A percentile compares a stretch with the other conserved stretches of the same genome.
Evolutionary conservation across 2,113 vertebrate genomes (phyloP).

Genomic region (Menidia beryllina): DNA sequence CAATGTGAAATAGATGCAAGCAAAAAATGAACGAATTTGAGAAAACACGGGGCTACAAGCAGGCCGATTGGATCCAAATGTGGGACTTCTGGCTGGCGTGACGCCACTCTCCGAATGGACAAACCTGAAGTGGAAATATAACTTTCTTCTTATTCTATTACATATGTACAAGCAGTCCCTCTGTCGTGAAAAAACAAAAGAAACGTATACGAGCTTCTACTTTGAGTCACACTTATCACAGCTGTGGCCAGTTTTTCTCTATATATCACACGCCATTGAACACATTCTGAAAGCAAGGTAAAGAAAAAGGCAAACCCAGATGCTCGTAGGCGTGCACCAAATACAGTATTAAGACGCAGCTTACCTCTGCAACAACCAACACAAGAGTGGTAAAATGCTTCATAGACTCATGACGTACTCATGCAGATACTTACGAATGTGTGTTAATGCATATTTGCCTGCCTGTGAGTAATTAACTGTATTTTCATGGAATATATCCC

Average conservation of each 20-base stretch:
- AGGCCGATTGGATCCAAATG: conserved; percentile 10
- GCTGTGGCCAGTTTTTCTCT: conserved; percentile 79
- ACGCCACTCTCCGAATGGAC: conserved; percentile 32
- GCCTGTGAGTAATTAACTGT: conserved; percentile 51
- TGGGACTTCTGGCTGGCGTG: conserved; percentile 39
- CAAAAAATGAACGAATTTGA: conserved; percentile 4
- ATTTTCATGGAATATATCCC: conserved; percentile 66
- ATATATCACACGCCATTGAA: conserved; percentile 85
- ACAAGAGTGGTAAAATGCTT: conserved; percentile 70
- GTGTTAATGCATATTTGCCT: conserved; percentile 54
- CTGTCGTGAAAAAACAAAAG: conserved; percentile 83
- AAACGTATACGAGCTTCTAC: conserved; percentile 86
- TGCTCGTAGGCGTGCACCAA: conserved; percentile 75
- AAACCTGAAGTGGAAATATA: conserved; percentile 59
- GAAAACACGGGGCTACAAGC: conserved; percentile 22
- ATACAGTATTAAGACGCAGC: conserved; percentile 78
- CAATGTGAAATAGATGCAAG: neutral
- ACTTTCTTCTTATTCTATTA: conserved; percentile 54
- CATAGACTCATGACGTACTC: conserved; percentile 65
- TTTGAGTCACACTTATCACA: conserved; percentile 86
- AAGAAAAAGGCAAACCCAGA: conserved; percentile 81
- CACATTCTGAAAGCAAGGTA: conserved; percentile 77
- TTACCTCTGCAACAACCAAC: conserved; percentile 76
- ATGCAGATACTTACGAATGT: conserved; percentile 82
- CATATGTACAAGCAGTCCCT: conserved; percentile 80